Conservation (phyloP, 2,888 invertebrate species). For the Strigamia crassipes region DNA sequence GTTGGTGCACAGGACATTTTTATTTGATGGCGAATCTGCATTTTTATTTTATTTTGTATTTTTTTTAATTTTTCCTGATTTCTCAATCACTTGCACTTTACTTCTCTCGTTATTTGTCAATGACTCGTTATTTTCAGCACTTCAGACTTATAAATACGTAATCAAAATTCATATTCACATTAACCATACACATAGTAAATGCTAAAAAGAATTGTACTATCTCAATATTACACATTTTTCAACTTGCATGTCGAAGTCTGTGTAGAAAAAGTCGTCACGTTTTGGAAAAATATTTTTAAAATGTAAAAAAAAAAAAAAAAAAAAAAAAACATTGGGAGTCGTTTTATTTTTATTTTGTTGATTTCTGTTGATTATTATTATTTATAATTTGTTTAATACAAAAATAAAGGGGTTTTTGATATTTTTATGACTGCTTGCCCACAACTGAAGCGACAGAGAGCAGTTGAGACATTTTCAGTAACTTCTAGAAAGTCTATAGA, state of each 20-base stretch:
- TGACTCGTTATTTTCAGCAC: not conserved
- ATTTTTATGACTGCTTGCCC: not conserved
- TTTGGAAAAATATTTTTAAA: not conserved
- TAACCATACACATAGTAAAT: not conserved
- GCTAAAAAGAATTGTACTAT: not conserved
- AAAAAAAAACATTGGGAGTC: not conserved
- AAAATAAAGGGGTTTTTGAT: not conserved
- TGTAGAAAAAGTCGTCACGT: not conserved
- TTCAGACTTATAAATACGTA: not conserved
- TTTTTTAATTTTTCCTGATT: not conserved
- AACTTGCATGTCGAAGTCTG: not conserved
- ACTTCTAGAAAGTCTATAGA: not conserved
- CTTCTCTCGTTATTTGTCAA: not conserved
- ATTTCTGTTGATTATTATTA: not conserved
- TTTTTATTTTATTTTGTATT: slow-evolving; percentile 49
- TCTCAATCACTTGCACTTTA: not conserved
- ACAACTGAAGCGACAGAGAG: not conserved
- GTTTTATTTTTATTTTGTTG: not conserved
- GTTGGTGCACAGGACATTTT: not conserved
- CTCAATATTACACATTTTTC: not conserved
- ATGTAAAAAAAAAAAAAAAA: too few relatives aligned
- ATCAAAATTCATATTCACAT: not conserved
- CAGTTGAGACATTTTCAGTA: not conserved
- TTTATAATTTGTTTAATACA: not conserved
- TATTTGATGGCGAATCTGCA: slow-evolving; percentile 14